These are phyloP conservation scores for Horisme vitalbata DNA, from an alignment of 2,888 invertebrate species.

Conservation along the genomic window DNA sequence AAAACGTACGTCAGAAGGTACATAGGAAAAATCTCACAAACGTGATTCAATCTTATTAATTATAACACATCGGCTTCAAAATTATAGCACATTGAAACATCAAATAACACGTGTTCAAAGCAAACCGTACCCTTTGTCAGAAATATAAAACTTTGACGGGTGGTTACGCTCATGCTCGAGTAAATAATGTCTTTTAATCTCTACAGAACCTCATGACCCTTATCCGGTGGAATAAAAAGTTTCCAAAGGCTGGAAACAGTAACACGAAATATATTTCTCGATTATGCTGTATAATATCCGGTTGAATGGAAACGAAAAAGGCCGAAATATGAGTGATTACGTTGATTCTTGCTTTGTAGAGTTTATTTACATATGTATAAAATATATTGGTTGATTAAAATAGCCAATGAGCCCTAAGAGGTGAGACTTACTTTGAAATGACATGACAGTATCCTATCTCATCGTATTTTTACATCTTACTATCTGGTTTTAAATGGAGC, in stretches of 20 bases:
- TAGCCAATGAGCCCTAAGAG: not conserved
- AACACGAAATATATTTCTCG: slow-evolving; percentile 67
- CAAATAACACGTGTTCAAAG: slow-evolving; percentile 52
- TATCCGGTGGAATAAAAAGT: slow-evolving; percentile 64
- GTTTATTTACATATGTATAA: slow-evolving; percentile 23
- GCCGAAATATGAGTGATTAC: slow-evolving; percentile 38
- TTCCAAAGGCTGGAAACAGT: slow-evolving; percentile 59
- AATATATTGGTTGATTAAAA: slow-evolving; percentile 5
- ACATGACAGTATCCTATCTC: too few species aligned
- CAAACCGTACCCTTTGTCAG: slow-evolving; percentile 64
- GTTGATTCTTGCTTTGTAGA: slow-evolving; percentile 33
- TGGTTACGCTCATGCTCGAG: slow-evolving; percentile 61
- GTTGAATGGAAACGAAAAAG: slow-evolving; percentile 44
- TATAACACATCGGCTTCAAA: slow-evolving; percentile 31
- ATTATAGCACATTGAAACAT: slow-evolving; percentile 48
- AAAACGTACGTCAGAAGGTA: too few species aligned
- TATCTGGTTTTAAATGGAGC: too few species aligned
- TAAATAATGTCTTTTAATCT: slow-evolving; percentile 79
- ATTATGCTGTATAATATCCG: slow-evolving; percentile 60
- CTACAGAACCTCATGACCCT: slow-evolving; percentile 63
- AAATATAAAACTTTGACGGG: slow-evolving; percentile 72
- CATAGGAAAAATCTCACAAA: too few species aligned
- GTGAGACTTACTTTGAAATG: not conserved
- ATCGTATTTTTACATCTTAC: too few species aligned
- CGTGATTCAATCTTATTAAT: slow-evolving; percentile 35